Evolutionary conservation across 2,888 invertebrate genomes (phyloP).

Genomic region (Esperia sulphurella): DNA sequence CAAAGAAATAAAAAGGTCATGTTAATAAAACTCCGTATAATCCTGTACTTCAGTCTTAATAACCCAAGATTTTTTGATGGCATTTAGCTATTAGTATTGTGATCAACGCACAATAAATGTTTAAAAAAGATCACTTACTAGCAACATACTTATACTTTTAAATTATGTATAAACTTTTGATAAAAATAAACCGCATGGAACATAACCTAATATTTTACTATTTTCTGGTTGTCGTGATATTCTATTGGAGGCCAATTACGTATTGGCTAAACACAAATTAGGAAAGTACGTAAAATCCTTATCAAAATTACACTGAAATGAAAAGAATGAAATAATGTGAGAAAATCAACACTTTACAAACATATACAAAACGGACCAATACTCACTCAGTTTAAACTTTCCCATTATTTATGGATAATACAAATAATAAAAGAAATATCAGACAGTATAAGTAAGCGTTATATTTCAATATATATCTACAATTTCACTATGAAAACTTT

Average conservation of each 20-base stretch:
- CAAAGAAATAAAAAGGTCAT: too few species aligned
- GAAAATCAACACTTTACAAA: background rate
- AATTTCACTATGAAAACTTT: too few species aligned
- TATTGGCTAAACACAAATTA: background rate
- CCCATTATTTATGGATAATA: constrained; percentile 40
- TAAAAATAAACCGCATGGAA: constrained; percentile 1
- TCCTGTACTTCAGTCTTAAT: too few species aligned
- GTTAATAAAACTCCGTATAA: too few species aligned
- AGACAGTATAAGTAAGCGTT: too few species aligned
- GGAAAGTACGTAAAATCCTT: background rate
- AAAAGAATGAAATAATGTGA: background rate
- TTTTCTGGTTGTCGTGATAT: background rate
- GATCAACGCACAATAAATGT: too few species aligned
- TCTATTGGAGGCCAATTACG: too few species aligned
- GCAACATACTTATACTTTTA: too few species aligned
- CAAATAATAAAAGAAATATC: background rate
- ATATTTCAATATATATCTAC: too few species aligned
- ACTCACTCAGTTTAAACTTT: constrained; percentile 68
- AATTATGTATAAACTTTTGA: background rate
- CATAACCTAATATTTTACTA: constrained; percentile 5
- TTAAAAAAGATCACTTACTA: too few species aligned
- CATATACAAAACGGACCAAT: background rate
- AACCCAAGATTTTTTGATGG: too few species aligned
- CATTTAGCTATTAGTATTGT: too few species aligned
- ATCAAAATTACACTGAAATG: background rate